Conservation (phyloP, 1,140 invertebrate species). For the Metopolophium dirhodum region DNA sequence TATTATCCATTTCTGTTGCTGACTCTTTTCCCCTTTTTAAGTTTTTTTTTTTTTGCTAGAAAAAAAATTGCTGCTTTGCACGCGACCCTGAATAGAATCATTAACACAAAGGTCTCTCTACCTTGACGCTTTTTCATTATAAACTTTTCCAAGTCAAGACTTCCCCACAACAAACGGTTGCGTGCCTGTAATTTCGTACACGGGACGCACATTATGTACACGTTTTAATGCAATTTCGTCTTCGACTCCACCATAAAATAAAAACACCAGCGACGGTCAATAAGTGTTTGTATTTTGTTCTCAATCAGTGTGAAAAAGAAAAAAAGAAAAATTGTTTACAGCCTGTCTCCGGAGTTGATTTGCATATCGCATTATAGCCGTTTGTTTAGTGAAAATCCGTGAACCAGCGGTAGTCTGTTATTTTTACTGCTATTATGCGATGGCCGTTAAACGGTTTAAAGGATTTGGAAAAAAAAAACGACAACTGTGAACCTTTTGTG, state of each 20-base stretch:
- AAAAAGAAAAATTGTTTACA: constrained; percentile 11
- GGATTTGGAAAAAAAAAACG: constrained; percentile 13
- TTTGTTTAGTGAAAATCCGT: constrained; percentile 34
- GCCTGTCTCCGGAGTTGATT: background rate
- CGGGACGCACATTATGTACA: background rate
- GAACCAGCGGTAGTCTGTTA: constrained; percentile 18
- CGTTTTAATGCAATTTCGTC: constrained; percentile 45
- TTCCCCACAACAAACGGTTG: constrained; percentile 25
- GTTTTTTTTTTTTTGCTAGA: background rate
- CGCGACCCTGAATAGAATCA: constrained; percentile 56
- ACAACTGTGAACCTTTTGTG: background rate
- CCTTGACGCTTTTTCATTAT: constrained; percentile 53
- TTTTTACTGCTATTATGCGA: constrained; percentile 39
- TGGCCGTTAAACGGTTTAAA: constrained; percentile 46
- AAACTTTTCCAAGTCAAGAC: constrained; percentile 46
- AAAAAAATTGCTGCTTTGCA: constrained; percentile 47
- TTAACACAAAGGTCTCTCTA: constrained; percentile 46
- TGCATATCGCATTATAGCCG: constrained; percentile 38
- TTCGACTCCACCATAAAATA: background rate
- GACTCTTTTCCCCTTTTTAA: background rate
- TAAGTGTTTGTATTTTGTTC: constrained; percentile 27
- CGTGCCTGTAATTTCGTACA: constrained; percentile 48
- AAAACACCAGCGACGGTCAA: constrained; percentile 20
- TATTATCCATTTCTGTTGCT: constrained; percentile 29
- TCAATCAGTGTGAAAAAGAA: background rate